Evolutionary conservation across 1,140 invertebrate species (phyloP), one percentile per base, ranked within the genome.

Genomic region (Papilio polytes): DNA sequence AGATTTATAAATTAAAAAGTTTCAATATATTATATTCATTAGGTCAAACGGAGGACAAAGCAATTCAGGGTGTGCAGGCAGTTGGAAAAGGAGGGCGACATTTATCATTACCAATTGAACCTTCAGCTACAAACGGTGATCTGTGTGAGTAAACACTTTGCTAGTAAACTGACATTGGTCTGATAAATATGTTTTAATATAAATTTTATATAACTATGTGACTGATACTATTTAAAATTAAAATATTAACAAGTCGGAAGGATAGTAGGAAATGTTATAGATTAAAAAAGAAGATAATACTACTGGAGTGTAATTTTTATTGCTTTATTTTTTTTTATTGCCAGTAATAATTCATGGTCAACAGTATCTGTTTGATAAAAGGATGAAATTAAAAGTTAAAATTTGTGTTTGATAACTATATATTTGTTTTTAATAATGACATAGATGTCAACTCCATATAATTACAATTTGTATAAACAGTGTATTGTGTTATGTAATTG

Each of bases 61-160:
- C 82, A 83, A 89, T 89, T 84, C 82, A 87, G 83, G 90, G 83
- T 82, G 85, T 88, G 82, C 88, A 86, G 84, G 84, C 87, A 82
- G 81, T 90, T 79, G 88, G 88, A 74, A 94, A 92, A 87, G 89
- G 88, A 80, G 91, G 90, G 26, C 86, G 92, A 41, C 90, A 93
- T 89, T 89, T 94, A 81, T 93, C 92, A 80, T 86, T 94, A 84
- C 92, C 92, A 76, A 92, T 93, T 89, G 91, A 94, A 84, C 87
- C 92, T 72, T 83, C 90, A 82, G 86, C 91, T 76, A 84, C 90
- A 76, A 94, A 94, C 87, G 92, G 93, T 85, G 92, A 94, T 81
- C 73, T 94, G 86, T 89, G 92, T 94, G 84, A 94, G 92, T 94
- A 89, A 74, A 83, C 10, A 80, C 82, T 84, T 73, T 81, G 53